A percentile compares a stretch with the other conserved stretches of the same genome.
phyloP scores from a whole-genome alignment of 2,113 vertebrate species.

The Labeo catla region DNA sequence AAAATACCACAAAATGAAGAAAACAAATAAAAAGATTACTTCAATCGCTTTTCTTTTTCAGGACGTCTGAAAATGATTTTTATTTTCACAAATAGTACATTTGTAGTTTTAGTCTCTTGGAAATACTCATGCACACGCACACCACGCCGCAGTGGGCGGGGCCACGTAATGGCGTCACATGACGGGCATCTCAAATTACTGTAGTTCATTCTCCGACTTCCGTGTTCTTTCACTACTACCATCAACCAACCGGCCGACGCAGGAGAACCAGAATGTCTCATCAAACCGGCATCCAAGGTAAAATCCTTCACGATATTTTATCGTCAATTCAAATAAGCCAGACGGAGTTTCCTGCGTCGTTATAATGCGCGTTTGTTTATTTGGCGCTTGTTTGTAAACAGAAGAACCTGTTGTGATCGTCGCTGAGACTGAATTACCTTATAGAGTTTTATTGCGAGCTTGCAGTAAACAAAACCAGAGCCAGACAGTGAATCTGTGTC shows the following conservation, averaged over 20 bases:
- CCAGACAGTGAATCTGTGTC: slow-evolving; percentile 40
- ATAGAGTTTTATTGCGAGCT: not conserved
- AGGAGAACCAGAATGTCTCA: slow-evolving; percentile 78
- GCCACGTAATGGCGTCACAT: slow-evolving; percentile 47
- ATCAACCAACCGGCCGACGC: slow-evolving; percentile 34
- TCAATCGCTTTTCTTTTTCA: not conserved
- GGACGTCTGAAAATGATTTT: not conserved
- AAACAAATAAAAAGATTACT: not conserved
- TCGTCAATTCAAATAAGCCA: not conserved
- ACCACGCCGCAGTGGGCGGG: slow-evolving; percentile 37
- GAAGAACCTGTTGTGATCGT: slow-evolving; percentile 37
- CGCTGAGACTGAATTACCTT: slow-evolving; percentile 1
- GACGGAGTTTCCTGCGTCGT: not conserved
- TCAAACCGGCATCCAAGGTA: slow-evolving; percentile 89
- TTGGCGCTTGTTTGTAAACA: not conserved
- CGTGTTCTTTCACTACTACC: slow-evolving; percentile 48
- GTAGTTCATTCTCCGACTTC: slow-evolving; percentile 54
- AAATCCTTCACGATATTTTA: not conserved
- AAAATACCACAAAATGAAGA: not conserved
- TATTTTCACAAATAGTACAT: not conserved
- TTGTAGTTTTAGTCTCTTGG: not conserved
- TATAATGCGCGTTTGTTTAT: not conserved
- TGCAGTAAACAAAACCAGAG: slow-evolving; percentile 34
- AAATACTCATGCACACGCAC: not conserved
- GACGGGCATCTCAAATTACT: slow-evolving; percentile 35